These are phyloP conservation scores for Phyllopteryx taeniolatus DNA, from an alignment of 2,113 vertebrate species.

Conservation along the genomic window DNA sequence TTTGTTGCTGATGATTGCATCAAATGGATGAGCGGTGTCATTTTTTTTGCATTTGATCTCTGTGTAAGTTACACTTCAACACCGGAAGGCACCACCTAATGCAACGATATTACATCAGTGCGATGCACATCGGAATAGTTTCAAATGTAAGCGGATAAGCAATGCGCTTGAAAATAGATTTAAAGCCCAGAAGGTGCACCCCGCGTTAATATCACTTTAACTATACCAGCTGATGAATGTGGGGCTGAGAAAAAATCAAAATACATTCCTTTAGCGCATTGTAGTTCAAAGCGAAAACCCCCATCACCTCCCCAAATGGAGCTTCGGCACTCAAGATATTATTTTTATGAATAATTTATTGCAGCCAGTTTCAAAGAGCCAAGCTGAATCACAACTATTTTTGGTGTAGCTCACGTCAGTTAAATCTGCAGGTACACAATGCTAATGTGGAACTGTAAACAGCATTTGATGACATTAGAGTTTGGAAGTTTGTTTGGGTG, in stretches of 20 bases:
- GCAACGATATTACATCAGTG: not conserved
- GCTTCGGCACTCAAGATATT: slow-evolving; percentile 44
- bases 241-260: slow-evolving; percentile 4
- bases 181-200: not conserved
- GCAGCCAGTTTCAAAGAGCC: slow-evolving; percentile 56
- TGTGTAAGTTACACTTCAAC: not conserved
- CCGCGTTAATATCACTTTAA: slow-evolving; percentile 23
- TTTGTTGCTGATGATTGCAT: not conserved
- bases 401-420: slow-evolving; percentile 19
- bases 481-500: not conserved
- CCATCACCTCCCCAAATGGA: slow-evolving; percentile 60
- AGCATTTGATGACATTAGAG: slow-evolving; percentile 44
- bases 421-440: slow-evolving; percentile 47
- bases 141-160: slow-evolving; percentile 1
- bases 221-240: slow-evolving; percentile 57
- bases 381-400: slow-evolving; percentile 51
- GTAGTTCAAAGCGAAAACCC: slow-evolving; percentile 41
- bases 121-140: not conserved
- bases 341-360: slow-evolving; percentile 70
- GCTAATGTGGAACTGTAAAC: slow-evolving; percentile 24
- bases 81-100: not conserved
- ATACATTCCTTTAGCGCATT: not conserved
- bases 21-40: not conserved
- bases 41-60: slow-evolving; percentile 3
- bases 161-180: not conserved